Conservation (phyloP, 1,140 invertebrate genomes). For the Meloidogyne exigua region DNA sequence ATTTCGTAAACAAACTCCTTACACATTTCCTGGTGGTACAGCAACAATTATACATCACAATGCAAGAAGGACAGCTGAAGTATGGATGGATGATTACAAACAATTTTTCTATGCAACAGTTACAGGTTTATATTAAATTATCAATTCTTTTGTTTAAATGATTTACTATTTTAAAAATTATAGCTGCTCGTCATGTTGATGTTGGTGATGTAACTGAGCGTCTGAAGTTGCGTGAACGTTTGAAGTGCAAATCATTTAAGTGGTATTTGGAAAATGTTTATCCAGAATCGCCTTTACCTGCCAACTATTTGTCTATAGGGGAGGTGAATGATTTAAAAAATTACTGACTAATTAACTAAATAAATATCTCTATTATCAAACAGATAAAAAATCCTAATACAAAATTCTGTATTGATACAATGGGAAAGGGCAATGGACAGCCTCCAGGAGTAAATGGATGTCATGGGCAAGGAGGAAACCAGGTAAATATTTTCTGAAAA, state of each 20-base stretch:
- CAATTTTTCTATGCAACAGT: constrained; percentile 94
- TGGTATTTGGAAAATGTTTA: constrained; percentile 98
- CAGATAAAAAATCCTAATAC: constrained; percentile 34
- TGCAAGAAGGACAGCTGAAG: constrained; percentile 53
- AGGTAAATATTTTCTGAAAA: constrained; percentile 25
- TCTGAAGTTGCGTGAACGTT: constrained; percentile 73
- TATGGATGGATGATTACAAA: constrained; percentile 69
- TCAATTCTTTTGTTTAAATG: constrained; percentile 3
- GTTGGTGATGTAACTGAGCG: constrained; percentile 78
- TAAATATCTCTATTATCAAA: constrained; percentile 62
- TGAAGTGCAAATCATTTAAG: constrained; percentile 92
- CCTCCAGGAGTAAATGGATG: constrained; percentile 39
- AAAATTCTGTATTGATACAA: constrained; percentile 45
- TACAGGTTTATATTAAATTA: constrained; percentile 73
- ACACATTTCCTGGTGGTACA: constrained; percentile 85
- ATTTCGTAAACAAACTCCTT: constrained; percentile 84
- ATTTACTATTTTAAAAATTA: constrained; percentile 6
- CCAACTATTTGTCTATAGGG: constrained; percentile 37
- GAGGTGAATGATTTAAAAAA: constrained; percentile 63
- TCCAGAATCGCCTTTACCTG: constrained; percentile 76
- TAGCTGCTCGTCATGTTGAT: constrained; percentile 48
- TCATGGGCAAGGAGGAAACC: constrained; percentile 54
- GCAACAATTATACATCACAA: constrained; percentile 67
- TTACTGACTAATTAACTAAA: no score
- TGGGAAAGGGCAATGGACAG: constrained; percentile 50